Evolutionary conservation across 2,888 invertebrate genomes (phyloP).

Genomic region (Carterocephalus palaemon): DNA sequence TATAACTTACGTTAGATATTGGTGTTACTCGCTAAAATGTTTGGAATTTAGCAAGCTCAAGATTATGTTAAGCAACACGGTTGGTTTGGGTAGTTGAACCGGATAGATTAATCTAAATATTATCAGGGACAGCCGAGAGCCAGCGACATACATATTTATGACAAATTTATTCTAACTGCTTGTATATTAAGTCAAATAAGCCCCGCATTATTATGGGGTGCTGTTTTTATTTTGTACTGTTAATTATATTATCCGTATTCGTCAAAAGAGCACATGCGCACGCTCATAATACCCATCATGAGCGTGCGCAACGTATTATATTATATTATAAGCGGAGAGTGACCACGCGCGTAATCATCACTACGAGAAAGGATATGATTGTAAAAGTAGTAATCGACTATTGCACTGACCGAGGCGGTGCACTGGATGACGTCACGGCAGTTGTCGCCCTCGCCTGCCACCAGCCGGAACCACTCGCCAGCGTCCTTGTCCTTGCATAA

Average conservation of each 20-base stretch:
- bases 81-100: slow-evolving; percentile 14
- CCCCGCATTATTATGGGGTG: slow-evolving; percentile 3
- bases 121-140: slow-evolving; percentile 24
- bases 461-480: slow-evolving; percentile 95
- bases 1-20: slow-evolving; percentile 11
- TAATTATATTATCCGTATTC: too few relatives aligned
- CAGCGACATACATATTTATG: slow-evolving; percentile 27
- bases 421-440: slow-evolving; percentile 97
- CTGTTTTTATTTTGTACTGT: too few relatives aligned
- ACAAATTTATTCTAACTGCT: slow-evolving; percentile 19
- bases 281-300: neutral
- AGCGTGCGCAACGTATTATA: neutral
- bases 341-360: slow-evolving; percentile 26
- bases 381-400: slow-evolving; percentile 38
- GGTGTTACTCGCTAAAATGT: slow-evolving; percentile 10
- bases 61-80: slow-evolving; percentile 19
- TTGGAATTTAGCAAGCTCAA: slow-evolving; percentile 21
- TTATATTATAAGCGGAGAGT: slow-evolving; percentile 5
- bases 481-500: slow-evolving; percentile 97
- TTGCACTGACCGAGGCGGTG: slow-evolving; percentile 89
- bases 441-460: slow-evolving; percentile 93
- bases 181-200: slow-evolving; percentile 26
- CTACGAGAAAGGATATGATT: slow-evolving; percentile 36
- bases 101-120: slow-evolving; percentile 29
- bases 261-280: too few relatives aligned